These are phyloP conservation scores for Onychomys leucogaster DNA, from an alignment of 2,797 vertebrate species.

Conservation along the genomic window DNA sequence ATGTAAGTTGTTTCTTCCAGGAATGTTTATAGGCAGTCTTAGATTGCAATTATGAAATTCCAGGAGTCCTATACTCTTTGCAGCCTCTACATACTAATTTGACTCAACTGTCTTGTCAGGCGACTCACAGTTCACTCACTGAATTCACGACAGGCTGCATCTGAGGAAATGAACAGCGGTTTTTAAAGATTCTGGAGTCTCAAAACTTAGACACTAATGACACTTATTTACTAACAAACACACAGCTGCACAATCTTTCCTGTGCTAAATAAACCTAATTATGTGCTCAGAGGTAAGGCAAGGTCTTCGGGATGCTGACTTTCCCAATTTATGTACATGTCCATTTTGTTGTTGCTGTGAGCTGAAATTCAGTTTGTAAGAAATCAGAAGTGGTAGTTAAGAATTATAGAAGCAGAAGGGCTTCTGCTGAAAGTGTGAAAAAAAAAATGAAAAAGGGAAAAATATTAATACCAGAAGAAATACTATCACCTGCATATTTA, in stretches of 20 bases:
- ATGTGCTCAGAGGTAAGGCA: background rate
- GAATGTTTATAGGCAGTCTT: slow-evolving; percentile 38
- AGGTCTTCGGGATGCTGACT: background rate
- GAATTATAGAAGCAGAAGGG: slow-evolving; percentile 25
- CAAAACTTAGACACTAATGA: slow-evolving; percentile 40
- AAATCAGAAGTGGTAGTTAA: slow-evolving; percentile 56
- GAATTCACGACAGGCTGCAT: background rate
- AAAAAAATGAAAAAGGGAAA: slow-evolving; percentile 55
- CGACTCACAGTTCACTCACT: background rate
- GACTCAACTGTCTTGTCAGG: background rate
- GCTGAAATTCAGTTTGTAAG: background rate
- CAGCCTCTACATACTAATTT: background rate
- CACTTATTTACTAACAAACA: background rate
- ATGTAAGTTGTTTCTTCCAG: slow-evolving; percentile 62
- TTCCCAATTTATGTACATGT: background rate
- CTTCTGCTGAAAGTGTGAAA: background rate
- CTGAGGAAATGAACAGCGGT: background rate
- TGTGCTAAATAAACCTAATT: slow-evolving; percentile 28
- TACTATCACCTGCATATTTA: slow-evolving; percentile 76
- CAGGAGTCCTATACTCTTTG: background rate
- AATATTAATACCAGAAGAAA: slow-evolving; percentile 62
- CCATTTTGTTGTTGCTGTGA: slow-evolving; percentile 1
- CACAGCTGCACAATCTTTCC: background rate
- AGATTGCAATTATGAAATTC: slow-evolving; percentile 63
- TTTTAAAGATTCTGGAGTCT: background rate